These are phyloP conservation scores for Ferdinandea cuprea DNA, from an alignment of 2,888 invertebrate genomes.

Conservation along the genomic window DNA sequence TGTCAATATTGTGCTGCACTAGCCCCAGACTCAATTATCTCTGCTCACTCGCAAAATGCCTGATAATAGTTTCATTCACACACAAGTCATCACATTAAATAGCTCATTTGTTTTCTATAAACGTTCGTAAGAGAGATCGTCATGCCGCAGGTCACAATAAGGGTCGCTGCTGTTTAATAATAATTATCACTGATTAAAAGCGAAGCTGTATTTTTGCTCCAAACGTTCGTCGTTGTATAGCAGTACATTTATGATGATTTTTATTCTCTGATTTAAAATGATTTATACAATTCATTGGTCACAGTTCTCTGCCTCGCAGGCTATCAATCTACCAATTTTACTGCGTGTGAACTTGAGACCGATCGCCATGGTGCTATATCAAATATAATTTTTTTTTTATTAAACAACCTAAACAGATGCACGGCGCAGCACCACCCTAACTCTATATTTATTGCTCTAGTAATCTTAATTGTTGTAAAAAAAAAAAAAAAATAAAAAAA, in stretches of 20 bases:
- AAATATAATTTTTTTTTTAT: constrained; percentile 10
- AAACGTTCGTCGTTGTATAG: constrained; percentile 14
- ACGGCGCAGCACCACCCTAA: constrained; percentile 5
- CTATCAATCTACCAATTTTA: constrained; percentile 49
- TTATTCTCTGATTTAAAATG: constrained; percentile 36
- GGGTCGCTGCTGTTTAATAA: constrained; percentile 81
- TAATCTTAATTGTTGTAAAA: constrained; percentile 21
- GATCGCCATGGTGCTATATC: constrained; percentile 14
- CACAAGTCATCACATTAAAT: constrained; percentile 56
- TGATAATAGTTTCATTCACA: constrained; percentile 64
- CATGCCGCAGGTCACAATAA: constrained; percentile 77
- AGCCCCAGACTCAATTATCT: constrained; percentile 43
- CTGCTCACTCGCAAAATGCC: constrained; percentile 14
- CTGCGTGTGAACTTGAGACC: constrained; percentile 51
- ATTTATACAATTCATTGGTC: constrained; percentile 32
- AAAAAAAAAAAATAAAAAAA: neutral
- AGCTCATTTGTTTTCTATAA: constrained; percentile 64
- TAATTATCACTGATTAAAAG: constrained; percentile 81
- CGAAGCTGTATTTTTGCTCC: too few species aligned
- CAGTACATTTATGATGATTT: constrained; percentile 45
- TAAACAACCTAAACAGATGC: constrained; percentile 33
- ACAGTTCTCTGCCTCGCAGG: constrained; percentile 7
- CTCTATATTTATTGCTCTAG: neutral
- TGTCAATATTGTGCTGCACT: neutral
- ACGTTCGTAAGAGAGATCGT: constrained; percentile 25